These are phyloP conservation scores for Bovichtus diacanthus DNA, from an alignment of 2,797 vertebrate species.

Conservation along the genomic window DNA sequence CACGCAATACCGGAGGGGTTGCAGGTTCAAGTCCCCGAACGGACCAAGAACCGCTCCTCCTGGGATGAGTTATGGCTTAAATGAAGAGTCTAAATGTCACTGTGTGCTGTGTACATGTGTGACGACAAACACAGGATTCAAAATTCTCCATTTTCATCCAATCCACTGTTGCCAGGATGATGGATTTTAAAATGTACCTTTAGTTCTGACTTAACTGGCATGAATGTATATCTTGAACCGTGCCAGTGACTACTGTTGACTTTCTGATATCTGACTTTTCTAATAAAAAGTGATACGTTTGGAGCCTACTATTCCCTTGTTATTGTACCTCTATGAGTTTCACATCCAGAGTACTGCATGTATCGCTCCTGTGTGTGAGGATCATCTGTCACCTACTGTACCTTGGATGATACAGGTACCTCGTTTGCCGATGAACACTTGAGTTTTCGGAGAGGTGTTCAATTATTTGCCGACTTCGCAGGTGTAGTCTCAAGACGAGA, in stretches of 20 bases:
- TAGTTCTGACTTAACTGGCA: not conserved
- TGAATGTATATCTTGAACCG: not conserved
- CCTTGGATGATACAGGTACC: not conserved
- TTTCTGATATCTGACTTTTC: not conserved
- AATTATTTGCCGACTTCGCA: not conserved
- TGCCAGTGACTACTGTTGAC: not conserved
- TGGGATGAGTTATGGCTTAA: too few relatives aligned
- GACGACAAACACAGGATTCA: too few relatives aligned
- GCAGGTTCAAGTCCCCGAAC: too few relatives aligned
- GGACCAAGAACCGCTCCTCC: too few relatives aligned
- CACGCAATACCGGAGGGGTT: not conserved
- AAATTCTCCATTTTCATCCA: too few relatives aligned
- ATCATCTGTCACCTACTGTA: conserved; percentile 10
- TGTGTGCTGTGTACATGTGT: too few relatives aligned
- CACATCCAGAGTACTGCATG: not conserved
- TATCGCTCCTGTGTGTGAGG: not conserved
- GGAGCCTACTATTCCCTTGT: not conserved
- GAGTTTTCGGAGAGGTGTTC: not conserved
- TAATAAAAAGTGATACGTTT: not conserved
- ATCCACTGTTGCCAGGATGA: not conserved
- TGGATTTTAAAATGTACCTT: not conserved
- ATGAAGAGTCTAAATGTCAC: too few relatives aligned
- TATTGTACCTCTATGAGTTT: not conserved
- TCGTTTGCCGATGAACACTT: not conserved
- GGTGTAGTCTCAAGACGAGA: conserved; percentile 7